A percentile compares a stretch with the other conserved stretches of the same genome.
Conservation (phyloP, 2,113 vertebrate genomes). For the Ophiodon elongatus region DNA sequence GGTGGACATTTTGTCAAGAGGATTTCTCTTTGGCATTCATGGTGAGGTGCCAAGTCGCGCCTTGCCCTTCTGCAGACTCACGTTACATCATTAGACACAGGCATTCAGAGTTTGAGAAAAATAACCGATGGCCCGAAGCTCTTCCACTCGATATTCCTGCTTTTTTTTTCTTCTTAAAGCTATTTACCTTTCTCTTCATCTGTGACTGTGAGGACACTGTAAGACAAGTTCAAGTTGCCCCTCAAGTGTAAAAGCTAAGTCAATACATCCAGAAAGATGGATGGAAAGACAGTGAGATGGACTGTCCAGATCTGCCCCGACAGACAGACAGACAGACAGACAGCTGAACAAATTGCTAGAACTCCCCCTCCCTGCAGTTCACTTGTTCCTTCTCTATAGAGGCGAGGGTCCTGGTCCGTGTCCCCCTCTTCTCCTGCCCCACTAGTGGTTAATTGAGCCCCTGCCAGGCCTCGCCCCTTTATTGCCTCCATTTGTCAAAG, state of each 20-base stretch:
- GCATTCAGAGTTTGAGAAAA: not conserved
- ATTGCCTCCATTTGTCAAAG: slow-evolving; percentile 85
- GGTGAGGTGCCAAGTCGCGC: not conserved
- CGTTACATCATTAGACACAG: not conserved
- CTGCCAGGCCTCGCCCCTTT: slow-evolving; percentile 82
- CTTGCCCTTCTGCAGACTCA: slow-evolving; percentile 17
- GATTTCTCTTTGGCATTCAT: slow-evolving; percentile 47
- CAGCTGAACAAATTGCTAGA: slow-evolving; percentile 82
- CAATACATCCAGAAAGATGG: slow-evolving; percentile 49
- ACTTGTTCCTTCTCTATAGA: slow-evolving; percentile 77
- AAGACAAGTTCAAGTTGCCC: slow-evolving; percentile 45
- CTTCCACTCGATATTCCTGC: not conserved
- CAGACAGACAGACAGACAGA: slow-evolving; percentile 58
- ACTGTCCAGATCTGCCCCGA: slow-evolving; percentile 51
- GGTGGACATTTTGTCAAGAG: slow-evolving; percentile 56
- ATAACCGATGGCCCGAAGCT: not conserved
- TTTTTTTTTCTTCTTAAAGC: slow-evolving; percentile 20
- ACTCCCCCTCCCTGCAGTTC: slow-evolving; percentile 75
- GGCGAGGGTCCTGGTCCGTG: slow-evolving; percentile 70
- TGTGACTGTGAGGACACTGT: slow-evolving; percentile 4
- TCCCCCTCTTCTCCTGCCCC: slow-evolving; percentile 68
- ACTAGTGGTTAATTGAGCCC: slow-evolving; percentile 83
- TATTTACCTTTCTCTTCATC: slow-evolving; percentile 35
- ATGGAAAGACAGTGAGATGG: slow-evolving; percentile 49
- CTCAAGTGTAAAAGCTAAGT: slow-evolving; percentile 51